Evolutionary conservation across 2,113 vertebrate species (phyloP), one percentile per base, ranked within the genome.

Genomic region (Misgurnus mizolepis): DNA sequence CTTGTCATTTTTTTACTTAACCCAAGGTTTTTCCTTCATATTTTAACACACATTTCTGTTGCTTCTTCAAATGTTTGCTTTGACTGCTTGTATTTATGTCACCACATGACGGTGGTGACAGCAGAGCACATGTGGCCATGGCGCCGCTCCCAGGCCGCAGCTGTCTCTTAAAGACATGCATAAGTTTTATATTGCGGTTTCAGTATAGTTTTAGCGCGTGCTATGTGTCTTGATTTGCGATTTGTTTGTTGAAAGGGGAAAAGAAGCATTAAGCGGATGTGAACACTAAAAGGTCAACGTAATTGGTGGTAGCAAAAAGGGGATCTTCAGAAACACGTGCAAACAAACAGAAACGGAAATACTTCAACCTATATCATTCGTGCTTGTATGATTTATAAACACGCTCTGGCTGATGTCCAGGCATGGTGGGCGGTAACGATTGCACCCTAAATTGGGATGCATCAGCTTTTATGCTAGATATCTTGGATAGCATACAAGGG

Each of bases 381-480:
- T 55, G 17, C n/a, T 53, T 11, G 39, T 70, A 6, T 50, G 27
- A 39, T 72, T 41, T 34, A 71, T 10, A 77, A 39, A 71, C 58
- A 45, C 15, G 61, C 61, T 56, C 72, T 84, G 73, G 83, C 66
- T 50, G 11, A 49, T 47, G 22, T 45, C 41, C 75, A 82, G 81
- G 74, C 82, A 61, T 83, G 65, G 83, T 88, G 82, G 84, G 83
- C 87, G 87, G 85, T 82, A 76, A 39, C 27, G 49, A 70, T 43
- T 65, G n/a, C 82, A 50, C 83, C 73, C 71, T 80, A 50, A 75
- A 65, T 86, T 88, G 85, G 83, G 82, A 84, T 70, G 64, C 41
- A 55, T 65, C 76, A 67, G 55, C 83, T 90, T 91, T 88, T 86
- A 84, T 92, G 84, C 76, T 87, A 85, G 86, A 85, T 90, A 85